Base-by-base conservation (phyloP, 2,797 vertebrate species). In the Oreonectes daqikongensis region DNA sequence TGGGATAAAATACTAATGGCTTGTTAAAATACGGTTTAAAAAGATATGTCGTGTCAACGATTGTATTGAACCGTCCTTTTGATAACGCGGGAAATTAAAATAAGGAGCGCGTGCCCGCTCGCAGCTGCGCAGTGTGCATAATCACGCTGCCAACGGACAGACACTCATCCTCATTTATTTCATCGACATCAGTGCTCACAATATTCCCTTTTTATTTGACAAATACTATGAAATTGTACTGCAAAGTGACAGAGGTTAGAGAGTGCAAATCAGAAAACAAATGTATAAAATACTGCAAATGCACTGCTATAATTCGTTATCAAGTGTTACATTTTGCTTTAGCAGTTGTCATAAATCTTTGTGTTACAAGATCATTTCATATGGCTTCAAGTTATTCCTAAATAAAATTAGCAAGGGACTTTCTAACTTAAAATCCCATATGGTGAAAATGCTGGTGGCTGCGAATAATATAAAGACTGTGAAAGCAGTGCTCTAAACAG, bases 401-500 rank as follows among this genome's bases (percentile, higher is more conserved):
- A 35, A 35, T 35, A 35, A 0, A 35, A 35, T 9, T 10, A 35
- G 9, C 35, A 2, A 10, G 35, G 9, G 8, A 35, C 35, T n/a
- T n/a, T n/a, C n/a, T 35, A 32, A 5, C 14, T 15, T 17, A 1
- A 67, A 30, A 60, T 48, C 26, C 17, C 5, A 60, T 5, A 12
- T 0, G 0, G 8, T 46, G 12, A 67, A 48, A 26, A 68, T 38
- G n/a, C 50, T 67, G n/a, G 26, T 67, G 26, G n/a, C 7, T 35
- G n/a, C 66, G 63, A 50, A 44, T 38, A 22, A 12, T 69, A 28
- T 17, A 2, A n/a, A 78, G 18, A 35, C 50, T 35, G 46, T 75
- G 65, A 69, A 72, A 69, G 1, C 28, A 73, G 46, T 69, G 69
- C 24, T 79, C 5, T 42, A 71, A 72, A 82, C 85, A 84, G 83